Evolutionary conservation across 92 coral and sea anemone genomes (phyloP), one percentile per base, ranked within the genome.

Genomic region (Meandrina meandrites): DNA sequence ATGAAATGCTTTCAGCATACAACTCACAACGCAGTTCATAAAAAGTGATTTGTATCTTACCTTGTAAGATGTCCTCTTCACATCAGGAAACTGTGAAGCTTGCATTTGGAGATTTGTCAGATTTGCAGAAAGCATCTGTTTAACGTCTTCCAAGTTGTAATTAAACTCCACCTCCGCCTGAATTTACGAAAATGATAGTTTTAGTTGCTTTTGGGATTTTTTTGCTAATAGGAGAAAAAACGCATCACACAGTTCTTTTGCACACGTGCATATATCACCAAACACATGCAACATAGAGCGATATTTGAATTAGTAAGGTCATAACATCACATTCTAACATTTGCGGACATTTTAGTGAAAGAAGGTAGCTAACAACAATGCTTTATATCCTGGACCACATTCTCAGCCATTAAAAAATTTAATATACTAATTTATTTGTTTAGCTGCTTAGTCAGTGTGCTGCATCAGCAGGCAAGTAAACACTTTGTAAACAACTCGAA

Each of bases 91-190:
- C 57, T 89, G 98, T 62, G 97, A 93, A 1, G 94, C 90, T 50
- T 87, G 90, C 90, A 97, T 93, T 42, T 95, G 96, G 28, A 97
- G 90, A 31, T 91, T 88, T 73, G 93, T 85, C 37, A 95, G 87
- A 31, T 80, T 60, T 8, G 99, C 90, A n/a, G 79, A 79, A 53
- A 97, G 88, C 11, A 36, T 76, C 82, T 97, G 99, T 50, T 89
- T 87, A 32, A 88, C 91, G 53, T 95, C 86, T 27, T 81, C 83
- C 92, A 97, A 81, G 22, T 85, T 91, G 84, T 87, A 97, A 31
- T 88, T 95, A 88, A 97, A 95, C 82, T 92, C 93, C 57, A 95
- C 82, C 69, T 93, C 93, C 47, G 97, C 94, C 96, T 97, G 88
- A 50, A 40, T 54, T 31, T 17, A 64, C 14, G 42, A 64, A 76